Conservation (phyloP, 2,888 invertebrate species). For the Hemicrepidius hirtus region DNA sequence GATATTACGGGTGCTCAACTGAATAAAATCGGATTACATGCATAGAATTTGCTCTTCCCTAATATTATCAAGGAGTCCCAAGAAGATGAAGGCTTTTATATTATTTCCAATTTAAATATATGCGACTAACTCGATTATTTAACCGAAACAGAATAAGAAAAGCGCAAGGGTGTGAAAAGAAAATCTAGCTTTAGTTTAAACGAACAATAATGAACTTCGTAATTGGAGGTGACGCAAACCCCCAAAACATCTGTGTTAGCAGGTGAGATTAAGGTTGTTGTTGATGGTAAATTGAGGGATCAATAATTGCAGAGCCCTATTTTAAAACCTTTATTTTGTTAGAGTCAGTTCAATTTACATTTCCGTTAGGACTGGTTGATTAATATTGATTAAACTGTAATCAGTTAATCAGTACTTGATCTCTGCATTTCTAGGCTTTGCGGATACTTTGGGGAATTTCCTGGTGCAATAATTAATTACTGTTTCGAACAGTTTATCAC, state of each 20-base stretch:
- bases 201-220: not conserved
- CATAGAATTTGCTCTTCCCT: conserved; percentile 21
- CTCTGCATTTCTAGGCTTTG: not conserved
- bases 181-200: not conserved
- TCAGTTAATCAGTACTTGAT: not conserved
- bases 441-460: not conserved
- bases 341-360: no score
- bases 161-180: no score
- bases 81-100: not conserved
- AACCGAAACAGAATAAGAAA: no score
- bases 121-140: no score
- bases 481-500: not conserved
- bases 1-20: conserved; percentile 34
- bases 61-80: not conserved
- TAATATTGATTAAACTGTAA: no score
- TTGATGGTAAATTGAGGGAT: not conserved
- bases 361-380: no score
- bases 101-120: not conserved
- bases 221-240: conserved; percentile 7
- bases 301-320: not conserved
- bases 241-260: conserved; percentile 1
- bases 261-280: not conserved
- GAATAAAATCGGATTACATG: conserved; percentile 33
- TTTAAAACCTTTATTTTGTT: no score
- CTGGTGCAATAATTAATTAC: conserved; percentile 10